Conservation (phyloP, 2,888 invertebrate genomes). For the Glaucopsyche alexis region DNA sequence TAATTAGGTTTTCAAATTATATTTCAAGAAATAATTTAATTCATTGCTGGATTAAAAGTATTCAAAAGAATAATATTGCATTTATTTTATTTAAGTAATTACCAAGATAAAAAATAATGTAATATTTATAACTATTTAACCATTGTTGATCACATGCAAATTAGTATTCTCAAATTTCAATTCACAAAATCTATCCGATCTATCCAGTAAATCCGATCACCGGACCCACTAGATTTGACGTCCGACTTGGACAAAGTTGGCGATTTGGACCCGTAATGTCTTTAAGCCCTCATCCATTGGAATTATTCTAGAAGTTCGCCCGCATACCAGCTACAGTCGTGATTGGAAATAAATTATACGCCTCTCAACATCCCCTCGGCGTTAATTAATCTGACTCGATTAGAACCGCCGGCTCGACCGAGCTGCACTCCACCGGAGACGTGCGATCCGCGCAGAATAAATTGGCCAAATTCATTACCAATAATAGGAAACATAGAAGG, state of each 20-base stretch:
- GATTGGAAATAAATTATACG: conserved; percentile 44
- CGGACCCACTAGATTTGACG: conserved; percentile 32
- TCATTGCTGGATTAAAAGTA: too few relatives aligned
- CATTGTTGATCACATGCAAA: background rate
- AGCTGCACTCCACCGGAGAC: conserved; percentile 2
- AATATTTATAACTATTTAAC: too few relatives aligned
- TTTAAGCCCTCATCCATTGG: conserved; percentile 38
- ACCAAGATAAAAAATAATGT: too few relatives aligned
- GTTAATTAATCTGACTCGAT: conserved; percentile 38
- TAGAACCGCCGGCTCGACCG: conserved; percentile 30
- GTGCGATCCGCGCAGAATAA: conserved; percentile 15
- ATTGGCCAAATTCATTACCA: conserved; percentile 13
- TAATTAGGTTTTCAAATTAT: background rate
- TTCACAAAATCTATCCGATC: background rate
- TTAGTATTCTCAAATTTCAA: background rate
- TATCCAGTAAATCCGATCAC: background rate
- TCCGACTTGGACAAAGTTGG: conserved; percentile 39
- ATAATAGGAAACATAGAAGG: conserved; percentile 11
- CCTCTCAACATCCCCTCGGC: conserved; percentile 35
- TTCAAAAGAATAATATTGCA: too few relatives aligned
- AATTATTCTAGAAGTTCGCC: conserved; percentile 37
- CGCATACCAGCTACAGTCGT: conserved; percentile 39
- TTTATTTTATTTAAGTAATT: too few relatives aligned
- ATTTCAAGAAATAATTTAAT: too few relatives aligned
- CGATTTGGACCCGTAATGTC: conserved; percentile 36